A percentile compares a stretch with the other conserved stretches of the same genome.
Conservation (phyloP, 1,140 invertebrate species). For the Agraylea sexmaculata region DNA sequence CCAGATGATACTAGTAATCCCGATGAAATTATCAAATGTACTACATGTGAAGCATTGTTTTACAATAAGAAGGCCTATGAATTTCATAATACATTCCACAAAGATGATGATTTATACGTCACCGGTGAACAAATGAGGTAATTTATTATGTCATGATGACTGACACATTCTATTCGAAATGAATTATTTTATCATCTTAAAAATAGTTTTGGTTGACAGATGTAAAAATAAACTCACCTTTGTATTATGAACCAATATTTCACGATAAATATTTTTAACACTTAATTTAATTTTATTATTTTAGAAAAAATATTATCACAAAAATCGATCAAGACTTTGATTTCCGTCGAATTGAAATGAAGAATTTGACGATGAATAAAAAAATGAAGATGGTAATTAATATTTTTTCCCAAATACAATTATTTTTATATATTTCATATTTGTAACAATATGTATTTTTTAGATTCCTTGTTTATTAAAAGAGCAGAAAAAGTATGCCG, state of each 20-base stretch:
- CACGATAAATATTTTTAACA: not conserved
- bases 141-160: not conserved
- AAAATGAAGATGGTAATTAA: too few relatives aligned
- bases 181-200: not conserved
- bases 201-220: too few relatives aligned
- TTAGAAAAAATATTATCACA: constrained; percentile 39
- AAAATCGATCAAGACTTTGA: constrained; percentile 49
- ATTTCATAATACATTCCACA: constrained; percentile 50
- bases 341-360: constrained; percentile 40
- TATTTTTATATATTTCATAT: constrained; percentile 4
- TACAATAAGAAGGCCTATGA: constrained; percentile 54
- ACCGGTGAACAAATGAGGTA: constrained; percentile 49
- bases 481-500: too few relatives aligned
- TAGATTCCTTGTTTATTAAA: too few relatives aligned
- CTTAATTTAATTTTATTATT: constrained; percentile 13
- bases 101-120: constrained; percentile 49
- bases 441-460: not conserved
- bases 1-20: constrained; percentile 40
- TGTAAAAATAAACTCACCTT: not conserved
- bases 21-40: constrained; percentile 47
- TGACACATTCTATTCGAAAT: not conserved
- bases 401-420: constrained; percentile 13
- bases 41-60: constrained; percentile 52
- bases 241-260: constrained; percentile 1
- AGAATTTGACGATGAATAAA: too few relatives aligned